Evolutionary conservation across 1,140 invertebrate species (phyloP).

Genomic region (Procambarus clarkii): DNA sequence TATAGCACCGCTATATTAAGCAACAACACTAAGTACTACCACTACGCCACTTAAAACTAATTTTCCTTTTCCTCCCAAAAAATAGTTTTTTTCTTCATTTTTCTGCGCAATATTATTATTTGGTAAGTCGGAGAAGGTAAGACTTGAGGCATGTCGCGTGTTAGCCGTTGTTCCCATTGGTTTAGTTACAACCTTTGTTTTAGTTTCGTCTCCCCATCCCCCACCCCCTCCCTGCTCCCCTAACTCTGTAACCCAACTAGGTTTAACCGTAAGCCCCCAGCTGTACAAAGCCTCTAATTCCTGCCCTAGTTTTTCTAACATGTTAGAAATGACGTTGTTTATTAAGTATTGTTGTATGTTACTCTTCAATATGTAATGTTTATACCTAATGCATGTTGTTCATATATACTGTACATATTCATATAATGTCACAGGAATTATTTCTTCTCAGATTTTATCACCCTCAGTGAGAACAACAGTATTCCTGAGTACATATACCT

Average conservation of each 20-base stretch:
- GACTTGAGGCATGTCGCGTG: conserved; percentile 42
- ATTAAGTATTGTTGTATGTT: conserved; percentile 22
- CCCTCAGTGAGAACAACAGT: conserved; percentile 18
- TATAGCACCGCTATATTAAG: conserved; percentile 31
- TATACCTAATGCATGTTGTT: conserved; percentile 54
- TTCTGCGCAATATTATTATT: conserved; percentile 58
- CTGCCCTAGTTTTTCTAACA: conserved; percentile 33
- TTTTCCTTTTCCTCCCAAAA: conserved; percentile 37
- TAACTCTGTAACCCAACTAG: not conserved
- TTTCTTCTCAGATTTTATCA: conserved; percentile 32
- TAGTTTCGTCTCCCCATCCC: conserved; percentile 18
- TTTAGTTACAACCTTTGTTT: conserved; percentile 36
- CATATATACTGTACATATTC: conserved; percentile 41
- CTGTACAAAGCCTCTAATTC: conserved; percentile 46
- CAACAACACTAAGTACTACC: conserved; percentile 43
- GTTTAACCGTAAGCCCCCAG: not conserved
- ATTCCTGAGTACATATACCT: conserved; percentile 50
- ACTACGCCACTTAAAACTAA: conserved; percentile 49
- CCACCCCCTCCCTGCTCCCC: not conserved
- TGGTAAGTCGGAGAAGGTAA: conserved; percentile 65
- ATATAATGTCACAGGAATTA: conserved; percentile 34
- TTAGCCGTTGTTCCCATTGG: conserved; percentile 3
- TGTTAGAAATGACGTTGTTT: conserved; percentile 17
- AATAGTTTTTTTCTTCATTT: conserved; percentile 51
- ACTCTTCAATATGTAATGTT: conserved; percentile 26